Evolutionary conservation across 1,140 invertebrate species (phyloP), one percentile per base, ranked within the genome.

Genomic region (Drosophila biarmipes): DNA sequence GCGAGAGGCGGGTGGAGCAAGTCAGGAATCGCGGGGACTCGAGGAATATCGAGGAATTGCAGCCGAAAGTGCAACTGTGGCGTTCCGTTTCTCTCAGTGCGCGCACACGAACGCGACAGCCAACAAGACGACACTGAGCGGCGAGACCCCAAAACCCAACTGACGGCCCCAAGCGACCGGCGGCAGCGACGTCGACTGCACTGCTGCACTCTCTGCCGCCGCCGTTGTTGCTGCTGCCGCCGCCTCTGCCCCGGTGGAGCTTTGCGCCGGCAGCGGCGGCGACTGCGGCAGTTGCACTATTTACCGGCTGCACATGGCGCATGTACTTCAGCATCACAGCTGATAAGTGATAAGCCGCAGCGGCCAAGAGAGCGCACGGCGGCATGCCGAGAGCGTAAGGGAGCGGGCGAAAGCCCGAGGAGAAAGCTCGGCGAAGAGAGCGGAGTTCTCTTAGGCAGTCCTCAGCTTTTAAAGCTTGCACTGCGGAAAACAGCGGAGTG

Each of bases 81-180:
- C 59, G 62, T 66, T 66, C 53, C 37, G 37, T 42, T 69, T 67
- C 67, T 59, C 21, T 24, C 73, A 74, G 72, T 87, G 84, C 82
- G 82, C 82, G 82, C 82, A 86, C 77, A 87, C 82, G 82, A 87
- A 87, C 82, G 84, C 82, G 82, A 82, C 82, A 89, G 82, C 82
- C 84, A 87, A 87, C 82, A 87, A 87, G 75, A 89, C 78, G 82
- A 87, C 78, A 89, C 78, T 87, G 73, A 67, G 74, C 78, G 73
- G 73, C 67, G 64, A 52, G 62, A 61, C 78, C 64, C 71, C 79
- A 79, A 74, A 73, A 75, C 72, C 58, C 73, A 81, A 73, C 55
- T 69, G 37, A 62, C 78, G 59, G 69, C 31, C 49, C 51, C 74
- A 61, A 48, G 38, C 34, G 49, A 46, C 49, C 45, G 67, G 68